phyloP scores from a whole-genome alignment of 1,140 invertebrate species.

The Drosophila pandora region DNA sequence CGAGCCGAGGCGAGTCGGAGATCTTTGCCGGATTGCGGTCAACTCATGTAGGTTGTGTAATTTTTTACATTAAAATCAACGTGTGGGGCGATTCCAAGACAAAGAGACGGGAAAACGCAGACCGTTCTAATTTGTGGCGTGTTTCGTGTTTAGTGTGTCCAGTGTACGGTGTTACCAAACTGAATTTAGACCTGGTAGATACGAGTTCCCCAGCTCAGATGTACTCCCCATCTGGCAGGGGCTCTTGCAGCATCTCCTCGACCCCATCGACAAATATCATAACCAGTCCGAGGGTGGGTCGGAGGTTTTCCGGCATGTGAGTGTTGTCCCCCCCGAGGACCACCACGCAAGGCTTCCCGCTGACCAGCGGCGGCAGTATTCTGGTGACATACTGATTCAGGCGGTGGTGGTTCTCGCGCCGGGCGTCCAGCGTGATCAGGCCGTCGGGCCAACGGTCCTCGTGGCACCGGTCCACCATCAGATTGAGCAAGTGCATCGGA shows the following conservation, averaged over 20 bases:
- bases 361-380: slow-evolving; percentile 21
- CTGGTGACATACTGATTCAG: slow-evolving; percentile 45
- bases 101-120: neutral
- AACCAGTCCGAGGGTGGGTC: slow-evolving; percentile 39
- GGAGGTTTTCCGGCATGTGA: slow-evolving; percentile 63
- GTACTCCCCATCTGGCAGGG: slow-evolving; percentile 16
- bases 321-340: slow-evolving; percentile 51
- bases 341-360: slow-evolving; percentile 52
- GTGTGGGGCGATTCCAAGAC: neutral
- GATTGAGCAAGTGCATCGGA: slow-evolving; percentile 55
- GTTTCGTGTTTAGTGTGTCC: neutral
- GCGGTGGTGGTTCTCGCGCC: slow-evolving; percentile 39
- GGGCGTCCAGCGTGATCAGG: slow-evolving; percentile 38
- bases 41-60: slow-evolving; percentile 1
- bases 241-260: slow-evolving; percentile 29
- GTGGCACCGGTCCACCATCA: slow-evolving; percentile 55
- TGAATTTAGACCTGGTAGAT: slow-evolving; percentile 32
- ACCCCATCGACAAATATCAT: slow-evolving; percentile 66
- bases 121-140: neutral
- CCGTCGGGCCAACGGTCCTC: slow-evolving; percentile 68
- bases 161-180: slow-evolving; percentile 1
- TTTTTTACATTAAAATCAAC: neutral
- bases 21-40: neutral
- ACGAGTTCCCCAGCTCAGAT: slow-evolving; percentile 10
- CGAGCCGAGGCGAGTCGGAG: neutral